phyloP scores from a whole-genome alignment of 2,113 vertebrate genomes.

The Urocolius indicus region DNA sequence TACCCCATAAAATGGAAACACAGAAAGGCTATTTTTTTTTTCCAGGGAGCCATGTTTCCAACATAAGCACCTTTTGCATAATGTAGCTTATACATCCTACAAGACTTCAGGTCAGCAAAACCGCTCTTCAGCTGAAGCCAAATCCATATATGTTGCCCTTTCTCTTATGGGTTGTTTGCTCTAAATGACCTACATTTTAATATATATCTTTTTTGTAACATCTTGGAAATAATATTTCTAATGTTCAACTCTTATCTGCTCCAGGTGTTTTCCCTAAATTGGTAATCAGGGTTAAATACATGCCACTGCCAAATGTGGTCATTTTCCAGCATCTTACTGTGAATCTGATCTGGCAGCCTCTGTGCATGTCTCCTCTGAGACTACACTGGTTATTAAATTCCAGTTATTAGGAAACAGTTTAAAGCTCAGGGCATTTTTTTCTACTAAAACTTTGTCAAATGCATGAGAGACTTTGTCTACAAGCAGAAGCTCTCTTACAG shows the following conservation, averaged over 20 bases:
- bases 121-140: not conserved
- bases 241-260: not conserved
- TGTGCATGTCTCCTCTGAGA: not conserved
- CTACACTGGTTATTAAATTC: conserved; percentile 5
- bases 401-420: not conserved
- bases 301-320: not conserved
- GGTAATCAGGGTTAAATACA: not conserved
- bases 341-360: not conserved
- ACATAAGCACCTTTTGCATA: not conserved
- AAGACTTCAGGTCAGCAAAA: not conserved
- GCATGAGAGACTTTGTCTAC: not conserved
- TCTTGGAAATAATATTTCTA: not conserved
- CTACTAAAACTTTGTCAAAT: not conserved
- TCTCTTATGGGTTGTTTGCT: not conserved
- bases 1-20: not conserved
- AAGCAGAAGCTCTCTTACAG: not conserved
- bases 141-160: not conserved
- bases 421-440: not conserved
- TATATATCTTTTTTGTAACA: not conserved
- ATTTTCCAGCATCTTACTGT: not conserved
- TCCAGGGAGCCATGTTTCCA: not conserved
- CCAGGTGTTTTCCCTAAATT: not conserved
- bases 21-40: not conserved
- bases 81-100: not conserved
- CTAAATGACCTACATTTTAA: not conserved